Base-by-base conservation (phyloP, 2,888 invertebrate species). In the Entomobrya multifasciata region DNA sequence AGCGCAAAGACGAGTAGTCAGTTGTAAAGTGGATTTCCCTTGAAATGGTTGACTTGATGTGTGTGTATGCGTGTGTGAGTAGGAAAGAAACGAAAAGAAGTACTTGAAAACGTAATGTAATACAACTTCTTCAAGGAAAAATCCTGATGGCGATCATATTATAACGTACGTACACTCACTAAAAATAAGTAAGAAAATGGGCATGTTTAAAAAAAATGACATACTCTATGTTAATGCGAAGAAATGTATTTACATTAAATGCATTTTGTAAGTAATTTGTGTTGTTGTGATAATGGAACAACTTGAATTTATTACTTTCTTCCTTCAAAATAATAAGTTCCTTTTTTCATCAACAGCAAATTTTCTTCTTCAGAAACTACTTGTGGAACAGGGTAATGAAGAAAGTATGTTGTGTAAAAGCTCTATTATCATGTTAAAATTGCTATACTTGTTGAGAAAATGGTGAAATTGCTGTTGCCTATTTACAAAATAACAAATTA, bases 41-140 rank as follows among this genome's bases (percentile, higher is more conserved):
- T 25, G 49, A 72, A 72, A 72, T 49, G 72, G 72, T 72, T 72
- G 72, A 72, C 72, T 72, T 72, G 72, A 72, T 72, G 72, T 72
- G 72, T 72, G n/a, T 49, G n/a, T n/a, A n/a, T n/a, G n/a, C n/a
- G n/a, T n/a, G n/a, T n/a, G n/a, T n/a, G n/a, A n/a, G n/a, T n/a
- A n/a, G n/a, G n/a, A n/a, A n/a, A n/a, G n/a, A n/a, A n/a, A n/a
- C n/a, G n/a, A n/a, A n/a, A n/a, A n/a, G 25, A 25, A 72, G 72
- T 49, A 72, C 72, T 72, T 72, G 72, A 72, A 65, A 47, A 47
- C 49, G 72, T 72, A 72, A 72, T 72, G 72, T 49, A 72, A 72
- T 72, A 72, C 72, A n/a, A n/a, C n/a, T n/a, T n/a, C n/a, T n/a
- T n/a, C n/a, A n/a, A n/a, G n/a, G 47, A 49, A 49, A 27, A 49